These are phyloP conservation scores for Diaprepes abbreviatus DNA, from an alignment of 2,888 invertebrate genomes.

Conservation along the genomic window DNA sequence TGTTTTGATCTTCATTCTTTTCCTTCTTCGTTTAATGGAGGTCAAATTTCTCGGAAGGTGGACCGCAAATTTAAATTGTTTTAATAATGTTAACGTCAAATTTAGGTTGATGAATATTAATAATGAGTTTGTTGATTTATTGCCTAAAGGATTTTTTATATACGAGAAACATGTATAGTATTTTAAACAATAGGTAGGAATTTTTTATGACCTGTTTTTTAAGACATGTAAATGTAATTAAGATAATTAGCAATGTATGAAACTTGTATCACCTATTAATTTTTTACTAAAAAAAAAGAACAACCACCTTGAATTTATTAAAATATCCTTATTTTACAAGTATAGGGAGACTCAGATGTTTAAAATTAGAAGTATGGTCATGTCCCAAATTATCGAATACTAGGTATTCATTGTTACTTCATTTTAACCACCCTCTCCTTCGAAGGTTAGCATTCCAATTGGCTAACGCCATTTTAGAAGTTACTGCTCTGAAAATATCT, in stretches of 20 bases:
- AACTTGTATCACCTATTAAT: neutral
- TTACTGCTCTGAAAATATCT: too few relatives aligned
- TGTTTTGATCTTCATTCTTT: neutral
- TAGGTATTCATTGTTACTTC: too few relatives aligned
- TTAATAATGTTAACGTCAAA: neutral
- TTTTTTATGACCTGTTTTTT: conserved; percentile 1
- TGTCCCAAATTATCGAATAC: too few relatives aligned
- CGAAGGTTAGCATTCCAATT: too few relatives aligned
- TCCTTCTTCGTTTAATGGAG: neutral
- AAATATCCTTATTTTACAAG: neutral
- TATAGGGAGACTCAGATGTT: too few relatives aligned
- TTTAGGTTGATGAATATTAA: neutral
- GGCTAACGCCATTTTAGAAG: too few relatives aligned
- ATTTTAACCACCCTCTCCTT: too few relatives aligned
- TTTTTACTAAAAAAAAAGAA: neutral
- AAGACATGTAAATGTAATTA: neutral
- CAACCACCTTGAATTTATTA: neutral
- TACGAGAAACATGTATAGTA: neutral
- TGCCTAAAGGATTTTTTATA: neutral
- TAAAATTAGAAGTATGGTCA: too few relatives aligned
- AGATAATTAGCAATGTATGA: neutral
- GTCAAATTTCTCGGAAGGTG: neutral
- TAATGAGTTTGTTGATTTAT: neutral
- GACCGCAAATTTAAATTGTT: neutral
- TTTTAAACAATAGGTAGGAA: neutral